Evolutionary conservation across 2,888 invertebrate species (phyloP).

Genomic region (Anoncus sp.): DNA sequence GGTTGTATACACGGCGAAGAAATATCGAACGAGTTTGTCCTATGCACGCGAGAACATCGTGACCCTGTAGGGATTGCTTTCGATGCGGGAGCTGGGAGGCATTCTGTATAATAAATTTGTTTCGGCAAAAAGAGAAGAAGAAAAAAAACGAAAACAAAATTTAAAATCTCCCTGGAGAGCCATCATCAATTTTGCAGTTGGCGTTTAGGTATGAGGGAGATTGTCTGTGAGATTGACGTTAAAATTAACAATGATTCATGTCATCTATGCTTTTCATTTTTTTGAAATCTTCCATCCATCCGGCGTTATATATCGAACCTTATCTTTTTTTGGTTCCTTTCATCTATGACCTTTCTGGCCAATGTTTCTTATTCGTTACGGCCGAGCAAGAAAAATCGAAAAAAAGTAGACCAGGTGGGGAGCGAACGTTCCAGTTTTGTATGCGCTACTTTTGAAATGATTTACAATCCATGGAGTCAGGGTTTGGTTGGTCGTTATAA

Average conservation of each 20-base stretch:
- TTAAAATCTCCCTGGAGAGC: slow-evolving; percentile 9
- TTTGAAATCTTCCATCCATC: too few species aligned
- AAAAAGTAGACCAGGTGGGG: slow-evolving; percentile 12
- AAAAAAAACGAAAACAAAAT: slow-evolving; percentile 3
- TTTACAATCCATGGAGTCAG: slow-evolving; percentile 67
- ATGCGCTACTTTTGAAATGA: slow-evolving; percentile 64
- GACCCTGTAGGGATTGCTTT: slow-evolving; percentile 18
- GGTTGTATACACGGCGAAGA: slow-evolving; percentile 44
- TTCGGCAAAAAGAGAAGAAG: slow-evolving; percentile 4
- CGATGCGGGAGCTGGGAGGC: slow-evolving; percentile 6
- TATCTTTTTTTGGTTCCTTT: slow-evolving; percentile 12
- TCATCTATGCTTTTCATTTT: slow-evolving; percentile 20
- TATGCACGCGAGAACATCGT: background rate
- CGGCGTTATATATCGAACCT: slow-evolving; percentile 26
- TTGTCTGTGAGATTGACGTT: slow-evolving; percentile 42
- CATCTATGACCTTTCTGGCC: slow-evolving; percentile 24
- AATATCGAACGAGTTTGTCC: slow-evolving; percentile 55
- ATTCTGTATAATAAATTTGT: slow-evolving; percentile 47
- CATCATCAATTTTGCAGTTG: slow-evolving; percentile 15
- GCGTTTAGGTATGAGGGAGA: background rate
- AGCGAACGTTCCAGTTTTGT: slow-evolving; percentile 32
- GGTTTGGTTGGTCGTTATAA: slow-evolving; percentile 52
- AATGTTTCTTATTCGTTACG: slow-evolving; percentile 45
- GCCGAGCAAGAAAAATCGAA: background rate
- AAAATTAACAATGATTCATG: slow-evolving; percentile 36